Evolutionary conservation across 2,888 invertebrate species (phyloP).

Genomic region (Augiades crinisus): DNA sequence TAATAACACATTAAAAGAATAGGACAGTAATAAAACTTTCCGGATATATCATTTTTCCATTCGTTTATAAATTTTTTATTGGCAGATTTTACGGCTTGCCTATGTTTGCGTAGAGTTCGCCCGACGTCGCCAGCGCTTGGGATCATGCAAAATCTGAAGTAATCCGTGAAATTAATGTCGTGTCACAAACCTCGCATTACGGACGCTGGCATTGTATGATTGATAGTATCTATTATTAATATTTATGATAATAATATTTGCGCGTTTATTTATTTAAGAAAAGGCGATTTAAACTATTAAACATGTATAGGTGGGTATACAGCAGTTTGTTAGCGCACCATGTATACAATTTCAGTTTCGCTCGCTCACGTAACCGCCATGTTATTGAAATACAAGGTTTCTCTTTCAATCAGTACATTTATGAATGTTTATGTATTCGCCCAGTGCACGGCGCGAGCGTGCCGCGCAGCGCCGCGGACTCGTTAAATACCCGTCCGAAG

Average conservation of each 20-base stretch:
- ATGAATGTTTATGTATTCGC: slow-evolving; percentile 41
- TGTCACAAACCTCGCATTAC: not conserved
- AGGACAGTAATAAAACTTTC: too few species aligned
- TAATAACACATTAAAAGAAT: too few species aligned
- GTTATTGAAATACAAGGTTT: slow-evolving; percentile 46
- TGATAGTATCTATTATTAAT: too few species aligned
- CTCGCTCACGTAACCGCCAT: slow-evolving; percentile 24
- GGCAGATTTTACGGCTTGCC: too few species aligned
- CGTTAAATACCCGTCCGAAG: slow-evolving; percentile 24
- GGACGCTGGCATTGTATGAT: not conserved
- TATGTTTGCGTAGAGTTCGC: slow-evolving; percentile 18
- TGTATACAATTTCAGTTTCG: slow-evolving; percentile 32
- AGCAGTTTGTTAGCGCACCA: slow-evolving; percentile 4
- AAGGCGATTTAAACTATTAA: too few species aligned
- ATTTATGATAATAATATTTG: too few species aligned
- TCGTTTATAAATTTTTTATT: too few species aligned
- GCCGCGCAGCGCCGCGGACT: slow-evolving; percentile 35
- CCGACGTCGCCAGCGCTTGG: not conserved
- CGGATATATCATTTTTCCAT: too few species aligned
- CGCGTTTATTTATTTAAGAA: too few species aligned
- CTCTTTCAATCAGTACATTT: slow-evolving; percentile 49
- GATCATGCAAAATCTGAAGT: not conserved
- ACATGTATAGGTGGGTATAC: too few species aligned
- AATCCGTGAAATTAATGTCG: not conserved
- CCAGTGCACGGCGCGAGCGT: slow-evolving; percentile 40